Evolutionary conservation across 1,140 invertebrate genomes (phyloP), one percentile per base, ranked within the genome.

Genomic region (Zaprionus vittiger): DNA sequence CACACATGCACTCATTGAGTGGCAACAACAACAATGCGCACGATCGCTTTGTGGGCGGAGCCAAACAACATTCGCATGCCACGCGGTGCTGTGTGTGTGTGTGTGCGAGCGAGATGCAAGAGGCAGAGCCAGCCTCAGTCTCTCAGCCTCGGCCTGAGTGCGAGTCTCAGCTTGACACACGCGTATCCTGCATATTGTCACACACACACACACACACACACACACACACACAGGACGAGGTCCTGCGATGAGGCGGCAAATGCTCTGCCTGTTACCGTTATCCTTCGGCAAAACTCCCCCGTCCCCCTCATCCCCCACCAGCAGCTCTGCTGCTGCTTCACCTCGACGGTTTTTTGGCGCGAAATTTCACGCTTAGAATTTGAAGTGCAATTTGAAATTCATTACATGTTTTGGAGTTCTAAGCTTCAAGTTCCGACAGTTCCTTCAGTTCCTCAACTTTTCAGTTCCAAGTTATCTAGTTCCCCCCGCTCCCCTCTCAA

Each of bases 41-140:
- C 83, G 83, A 86, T 86, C 83, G 83, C 61, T 87, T 86, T 77
- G 80, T 71, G 83, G 83, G 83, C 83, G 83, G 83, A 83, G 83
- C 61, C 69, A 73, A 14, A 49, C n/a, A 14, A 9, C n/a, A 37
- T 37, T 17, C n/a, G 62, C 38, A 57, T 62, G 61, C 63, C 59
- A 64, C 20, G 34, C 47, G 31, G 83, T 57, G 80, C 47, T 28
- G 6, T 7, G 28, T 31, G 26, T 5, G 14, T 14, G 12, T 47
- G 67, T 47, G 83, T 57, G 80, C 34, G 31, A 86, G 73, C 57
- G 83, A 83, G 73, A 86, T 54, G 73, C 44, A 72, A 49, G 31
- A 34, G 31, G 17, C 47, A 77, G 5, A 54, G 52, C 60, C 24
- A 28, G 7, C 38, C 14, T 61, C 38, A 52, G 47, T 52, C 12